Conservation (phyloP, 2,113 vertebrate species). For the Pseudorectes ferrugineus region DNA sequence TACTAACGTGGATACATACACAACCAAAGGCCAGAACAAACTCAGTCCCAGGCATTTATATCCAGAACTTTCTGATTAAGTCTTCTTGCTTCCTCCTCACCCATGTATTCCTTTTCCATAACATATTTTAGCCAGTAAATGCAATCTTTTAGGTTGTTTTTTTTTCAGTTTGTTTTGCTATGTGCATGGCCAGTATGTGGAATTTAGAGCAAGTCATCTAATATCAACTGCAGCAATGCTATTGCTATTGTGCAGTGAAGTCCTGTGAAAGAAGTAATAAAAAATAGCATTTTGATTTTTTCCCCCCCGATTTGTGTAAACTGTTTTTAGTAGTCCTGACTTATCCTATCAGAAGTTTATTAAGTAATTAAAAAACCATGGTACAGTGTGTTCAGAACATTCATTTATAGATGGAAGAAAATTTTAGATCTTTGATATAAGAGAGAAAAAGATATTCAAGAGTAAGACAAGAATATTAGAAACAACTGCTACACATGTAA, state of each 20-base stretch:
- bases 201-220: neutral
- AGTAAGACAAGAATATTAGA: neutral
- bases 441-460: neutral
- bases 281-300: neutral
- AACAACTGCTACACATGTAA: neutral
- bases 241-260: neutral
- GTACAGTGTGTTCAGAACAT: neutral
- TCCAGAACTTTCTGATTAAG: neutral
- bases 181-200: neutral
- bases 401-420: neutral
- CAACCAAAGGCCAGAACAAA: neutral
- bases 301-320: neutral
- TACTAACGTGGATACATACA: neutral
- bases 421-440: neutral
- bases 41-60: neutral
- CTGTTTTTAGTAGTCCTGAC: neutral
- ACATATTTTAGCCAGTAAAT: neutral
- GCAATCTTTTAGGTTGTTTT: rapidly evolving
- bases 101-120: neutral
- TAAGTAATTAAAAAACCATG: neutral
- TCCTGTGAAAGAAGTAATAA: neutral
- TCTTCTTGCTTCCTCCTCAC: neutral
- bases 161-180: neutral
- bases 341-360: neutral
- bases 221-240: neutral